Percentiles rank a stretch among this genome's conserved stretches.
Evolutionary conservation across 2,797 vertebrate species (phyloP).

Genomic region (Streptopelia turtur): DNA sequence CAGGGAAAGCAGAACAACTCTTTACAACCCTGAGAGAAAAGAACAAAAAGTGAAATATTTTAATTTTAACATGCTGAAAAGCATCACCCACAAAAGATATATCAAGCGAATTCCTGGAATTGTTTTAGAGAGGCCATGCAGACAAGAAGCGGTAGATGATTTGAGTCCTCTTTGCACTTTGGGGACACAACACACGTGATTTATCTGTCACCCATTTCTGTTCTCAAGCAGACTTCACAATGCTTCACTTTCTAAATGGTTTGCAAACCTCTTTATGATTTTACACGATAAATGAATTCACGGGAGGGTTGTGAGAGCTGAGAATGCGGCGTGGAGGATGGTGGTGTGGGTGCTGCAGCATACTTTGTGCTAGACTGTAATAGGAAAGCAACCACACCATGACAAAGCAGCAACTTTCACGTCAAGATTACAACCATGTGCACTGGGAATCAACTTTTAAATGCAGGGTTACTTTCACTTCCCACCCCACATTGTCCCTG

Average conservation of each 20-base stretch:
- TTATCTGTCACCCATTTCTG: neutral
- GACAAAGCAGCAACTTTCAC: neutral
- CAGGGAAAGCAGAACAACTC: neutral
- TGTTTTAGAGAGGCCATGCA: neutral
- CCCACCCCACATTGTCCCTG: neutral
- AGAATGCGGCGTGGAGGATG: fast-evolving
- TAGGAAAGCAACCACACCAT: neutral
- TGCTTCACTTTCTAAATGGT: neutral
- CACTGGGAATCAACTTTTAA: neutral
- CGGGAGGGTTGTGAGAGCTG: neutral
- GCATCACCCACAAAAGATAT: neutral
- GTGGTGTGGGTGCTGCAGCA: neutral
- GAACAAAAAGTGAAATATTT: conserved; percentile 6
- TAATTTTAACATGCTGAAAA: neutral
- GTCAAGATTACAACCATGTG: neutral
- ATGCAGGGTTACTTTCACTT: neutral
- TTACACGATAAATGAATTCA: neutral
- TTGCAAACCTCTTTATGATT: neutral
- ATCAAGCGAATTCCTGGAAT: neutral
- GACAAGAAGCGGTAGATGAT: neutral
- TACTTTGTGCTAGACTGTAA: neutral
- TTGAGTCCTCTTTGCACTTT: neutral
- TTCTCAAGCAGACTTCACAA: neutral
- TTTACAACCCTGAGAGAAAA: neutral
- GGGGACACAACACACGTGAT: neutral